phyloP scores from a whole-genome alignment of 2,888 invertebrate genomes.

The Blomia tropicalis region DNA sequence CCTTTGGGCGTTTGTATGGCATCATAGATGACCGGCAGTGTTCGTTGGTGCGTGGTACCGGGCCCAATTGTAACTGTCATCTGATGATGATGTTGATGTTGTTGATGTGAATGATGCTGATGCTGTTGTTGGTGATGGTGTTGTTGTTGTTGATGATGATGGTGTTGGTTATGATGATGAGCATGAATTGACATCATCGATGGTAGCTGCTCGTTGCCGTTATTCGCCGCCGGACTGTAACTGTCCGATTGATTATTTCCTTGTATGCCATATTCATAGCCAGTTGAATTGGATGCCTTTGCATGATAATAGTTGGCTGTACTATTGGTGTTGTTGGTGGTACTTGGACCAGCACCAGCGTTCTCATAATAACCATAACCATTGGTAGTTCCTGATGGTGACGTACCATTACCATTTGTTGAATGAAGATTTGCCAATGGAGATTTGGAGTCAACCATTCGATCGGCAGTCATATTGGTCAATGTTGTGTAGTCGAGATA shows the following conservation, averaged over 20 bases:
- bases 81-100: not conserved
- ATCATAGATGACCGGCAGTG: constrained; percentile 3
- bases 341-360: not conserved
- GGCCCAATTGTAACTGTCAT: constrained; percentile 1
- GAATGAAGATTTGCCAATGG: not conserved
- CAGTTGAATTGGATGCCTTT: not conserved
- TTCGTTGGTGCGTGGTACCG: constrained; percentile 1
- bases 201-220: not conserved
- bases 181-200: not conserved
- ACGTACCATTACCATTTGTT: not conserved
- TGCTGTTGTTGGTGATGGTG: not conserved
- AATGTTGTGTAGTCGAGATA: constrained; percentile 7
- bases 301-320: not conserved
- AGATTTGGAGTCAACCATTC: not conserved
- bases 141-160: too few relatives aligned
- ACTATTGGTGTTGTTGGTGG: not conserved
- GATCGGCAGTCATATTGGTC: not conserved
- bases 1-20: constrained; percentile 1
- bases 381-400: not conserved
- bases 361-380: not conserved
- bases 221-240: not conserved
- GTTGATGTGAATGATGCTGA: not conserved
- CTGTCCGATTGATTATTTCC: not conserved
- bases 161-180: not conserved
- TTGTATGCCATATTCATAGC: not conserved